Evolutionary conservation across 1,140 invertebrate species (phyloP).

Genomic region (Leptopilina boulardi): DNA sequence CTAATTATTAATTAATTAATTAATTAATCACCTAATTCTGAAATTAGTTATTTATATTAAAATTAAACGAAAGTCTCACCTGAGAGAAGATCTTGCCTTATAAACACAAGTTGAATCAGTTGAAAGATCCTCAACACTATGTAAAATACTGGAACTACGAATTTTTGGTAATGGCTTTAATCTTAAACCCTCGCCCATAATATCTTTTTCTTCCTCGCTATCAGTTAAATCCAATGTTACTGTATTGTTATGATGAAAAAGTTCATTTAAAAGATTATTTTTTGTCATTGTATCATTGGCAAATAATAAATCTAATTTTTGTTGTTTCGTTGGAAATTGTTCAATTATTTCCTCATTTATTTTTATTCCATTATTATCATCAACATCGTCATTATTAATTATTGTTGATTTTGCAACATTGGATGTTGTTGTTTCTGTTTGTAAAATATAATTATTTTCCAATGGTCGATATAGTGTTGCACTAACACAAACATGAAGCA

Average conservation of each 20-base stretch:
- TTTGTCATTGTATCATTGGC: conserved; percentile 73
- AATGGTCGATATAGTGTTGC: conserved; percentile 83
- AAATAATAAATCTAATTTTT: conserved; percentile 77
- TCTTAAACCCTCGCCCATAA: conserved; percentile 76
- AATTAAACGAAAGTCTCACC: conserved; percentile 32
- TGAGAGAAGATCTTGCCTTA: conserved; percentile 78
- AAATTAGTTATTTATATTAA: not conserved
- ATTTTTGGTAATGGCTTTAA: conserved; percentile 79
- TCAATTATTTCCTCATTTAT: conserved; percentile 43
- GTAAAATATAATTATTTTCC: conserved; percentile 76
- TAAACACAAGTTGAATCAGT: conserved; percentile 86
- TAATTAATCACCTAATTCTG: not conserved
- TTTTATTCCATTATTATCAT: conserved; percentile 42
- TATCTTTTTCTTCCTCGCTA: conserved; percentile 79
- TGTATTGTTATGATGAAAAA: conserved; percentile 76
- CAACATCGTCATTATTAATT: too few relatives aligned
- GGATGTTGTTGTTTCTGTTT: conserved; percentile 40
- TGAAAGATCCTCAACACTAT: conserved; percentile 84
- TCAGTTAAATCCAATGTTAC: conserved; percentile 71
- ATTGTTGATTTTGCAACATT: too few relatives aligned
- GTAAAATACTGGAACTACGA: conserved; percentile 81
- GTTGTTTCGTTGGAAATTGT: conserved; percentile 65
- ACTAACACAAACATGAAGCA: conserved; percentile 85
- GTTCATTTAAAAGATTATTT: conserved; percentile 77
- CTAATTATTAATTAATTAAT: not conserved